Percentiles rank a stretch among this genome's conserved stretches.
Evolutionary conservation across 1,140 invertebrate species (phyloP).

Genomic region (Listronotus bonariensis): DNA sequence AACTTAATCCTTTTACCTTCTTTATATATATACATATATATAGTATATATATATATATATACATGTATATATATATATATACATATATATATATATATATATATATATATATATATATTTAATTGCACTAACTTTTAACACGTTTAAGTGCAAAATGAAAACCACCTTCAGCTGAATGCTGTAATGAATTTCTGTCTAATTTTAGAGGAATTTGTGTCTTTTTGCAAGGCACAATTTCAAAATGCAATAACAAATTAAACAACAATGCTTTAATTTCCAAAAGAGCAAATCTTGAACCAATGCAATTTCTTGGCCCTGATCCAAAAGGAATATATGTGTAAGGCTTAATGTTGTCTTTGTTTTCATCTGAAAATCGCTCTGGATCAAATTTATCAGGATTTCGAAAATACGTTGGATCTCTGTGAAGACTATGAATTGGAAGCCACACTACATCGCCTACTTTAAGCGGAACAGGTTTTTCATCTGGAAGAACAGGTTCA

Average conservation of each 20-base stretch:
- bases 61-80: too few relatives aligned
- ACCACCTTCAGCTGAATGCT: too few relatives aligned
- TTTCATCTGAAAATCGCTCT: slow-evolving; percentile 56
- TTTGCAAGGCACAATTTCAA: slow-evolving; percentile 34
- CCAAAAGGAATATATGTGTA: slow-evolving; percentile 61
- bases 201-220: slow-evolving; percentile 46
- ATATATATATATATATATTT: too few relatives aligned
- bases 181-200: slow-evolving; percentile 30
- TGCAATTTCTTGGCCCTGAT: slow-evolving; percentile 57
- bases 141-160: too few relatives aligned
- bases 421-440: slow-evolving; percentile 62
- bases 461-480: slow-evolving; percentile 18
- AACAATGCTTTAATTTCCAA: slow-evolving; percentile 46
- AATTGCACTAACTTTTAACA: too few relatives aligned
- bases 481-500: slow-evolving; percentile 27
- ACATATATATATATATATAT: too few relatives aligned
- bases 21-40: too few relatives aligned
- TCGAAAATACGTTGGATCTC: slow-evolving; percentile 54
- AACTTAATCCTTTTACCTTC: too few relatives aligned
- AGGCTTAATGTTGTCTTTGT: slow-evolving; percentile 48
- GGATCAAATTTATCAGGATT: slow-evolving; percentile 59
- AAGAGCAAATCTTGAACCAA: slow-evolving; percentile 48
- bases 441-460: slow-evolving; percentile 47
- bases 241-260: slow-evolving; percentile 45
- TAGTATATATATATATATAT: too few relatives aligned